Evolutionary conservation across 2,113 vertebrate species (phyloP).

Genomic region (Mesitornis unicolor): DNA sequence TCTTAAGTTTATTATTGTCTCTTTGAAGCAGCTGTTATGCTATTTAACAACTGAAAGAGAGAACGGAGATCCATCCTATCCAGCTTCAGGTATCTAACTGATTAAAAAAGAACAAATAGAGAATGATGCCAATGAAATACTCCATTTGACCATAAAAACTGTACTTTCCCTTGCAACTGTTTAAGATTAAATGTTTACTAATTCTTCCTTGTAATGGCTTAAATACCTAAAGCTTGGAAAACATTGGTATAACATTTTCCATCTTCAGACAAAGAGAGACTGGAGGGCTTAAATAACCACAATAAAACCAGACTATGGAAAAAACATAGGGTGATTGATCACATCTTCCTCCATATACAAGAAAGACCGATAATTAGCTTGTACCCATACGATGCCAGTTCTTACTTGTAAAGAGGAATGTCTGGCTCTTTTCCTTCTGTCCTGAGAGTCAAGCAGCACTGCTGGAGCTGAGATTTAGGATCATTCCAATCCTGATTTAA

Average conservation of each 20-base stretch:
- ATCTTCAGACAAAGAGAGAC: background rate
- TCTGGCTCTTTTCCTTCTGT: conserved; percentile 98
- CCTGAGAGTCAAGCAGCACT: conserved; percentile 94
- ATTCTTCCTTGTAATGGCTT: background rate
- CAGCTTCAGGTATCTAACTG: background rate
- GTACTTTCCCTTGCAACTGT: background rate
- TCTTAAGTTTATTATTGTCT: background rate
- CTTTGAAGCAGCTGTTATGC: background rate
- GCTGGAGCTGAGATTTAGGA: conserved; percentile 98
- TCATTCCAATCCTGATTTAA: conserved; percentile 99
- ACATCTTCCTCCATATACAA: background rate
- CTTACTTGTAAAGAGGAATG: conserved; percentile 98
- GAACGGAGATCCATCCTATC: background rate
- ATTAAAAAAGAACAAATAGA: background rate
- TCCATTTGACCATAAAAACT: background rate
- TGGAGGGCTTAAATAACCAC: background rate
- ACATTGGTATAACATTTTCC: background rate
- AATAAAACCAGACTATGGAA: background rate
- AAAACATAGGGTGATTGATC: background rate
- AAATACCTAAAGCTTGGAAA: background rate
- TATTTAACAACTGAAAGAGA: background rate
- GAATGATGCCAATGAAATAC: background rate
- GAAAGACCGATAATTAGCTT: background rate
- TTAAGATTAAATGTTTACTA: background rate
- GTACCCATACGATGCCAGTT: background rate